Conservation (phyloP, 2,113 vertebrate genomes). For the Anser brachyrhynchus region DNA sequence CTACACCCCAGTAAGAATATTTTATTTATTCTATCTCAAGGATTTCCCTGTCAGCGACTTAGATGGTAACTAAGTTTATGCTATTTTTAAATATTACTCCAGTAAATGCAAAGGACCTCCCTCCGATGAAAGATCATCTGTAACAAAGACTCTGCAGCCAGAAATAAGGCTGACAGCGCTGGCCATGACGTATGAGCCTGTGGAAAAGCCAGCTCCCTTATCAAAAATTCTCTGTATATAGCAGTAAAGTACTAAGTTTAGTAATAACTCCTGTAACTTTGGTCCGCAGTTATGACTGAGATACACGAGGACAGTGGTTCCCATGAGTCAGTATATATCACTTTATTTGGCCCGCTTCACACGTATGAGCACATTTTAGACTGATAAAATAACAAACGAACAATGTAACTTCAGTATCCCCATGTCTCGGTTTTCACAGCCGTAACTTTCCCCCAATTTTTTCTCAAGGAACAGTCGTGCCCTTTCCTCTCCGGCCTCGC, state of each 20-base stretch:
- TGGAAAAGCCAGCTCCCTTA: neutral
- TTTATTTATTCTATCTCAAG: neutral
- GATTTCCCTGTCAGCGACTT: neutral
- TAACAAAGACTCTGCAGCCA: neutral
- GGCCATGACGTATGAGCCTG: accelerated
- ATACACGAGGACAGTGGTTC: accelerated
- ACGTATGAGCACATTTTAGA: neutral
- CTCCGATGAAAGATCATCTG: neutral
- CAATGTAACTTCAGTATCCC: neutral
- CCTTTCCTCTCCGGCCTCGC: neutral
- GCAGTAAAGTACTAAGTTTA: neutral
- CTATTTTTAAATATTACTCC: neutral
- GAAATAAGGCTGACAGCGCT: neutral
- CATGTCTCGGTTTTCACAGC: neutral
- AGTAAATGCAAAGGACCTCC: neutral
- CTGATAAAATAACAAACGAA: neutral
- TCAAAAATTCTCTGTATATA: neutral
- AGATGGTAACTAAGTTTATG: neutral
- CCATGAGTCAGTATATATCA: neutral
- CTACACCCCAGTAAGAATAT: neutral
- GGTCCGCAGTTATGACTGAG: neutral
- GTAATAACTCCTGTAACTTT: neutral
- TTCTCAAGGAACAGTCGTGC: neutral
- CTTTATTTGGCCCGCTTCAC: neutral
- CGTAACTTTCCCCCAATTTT: neutral